Conservation (phyloP, 2,888 invertebrate species). For the Noctuana brunneofusca region DNA sequence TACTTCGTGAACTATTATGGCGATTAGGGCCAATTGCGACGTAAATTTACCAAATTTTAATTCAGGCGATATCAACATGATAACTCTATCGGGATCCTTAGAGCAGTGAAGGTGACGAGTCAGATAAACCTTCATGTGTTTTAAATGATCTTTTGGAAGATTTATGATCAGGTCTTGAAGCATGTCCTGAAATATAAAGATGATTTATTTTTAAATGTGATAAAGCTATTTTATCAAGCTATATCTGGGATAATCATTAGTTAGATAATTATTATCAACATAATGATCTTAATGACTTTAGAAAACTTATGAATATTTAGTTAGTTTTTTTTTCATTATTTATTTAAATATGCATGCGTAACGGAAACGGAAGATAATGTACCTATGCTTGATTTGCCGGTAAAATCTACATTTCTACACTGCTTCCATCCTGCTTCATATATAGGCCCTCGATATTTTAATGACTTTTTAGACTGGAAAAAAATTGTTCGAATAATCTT, state of each 20-base stretch:
- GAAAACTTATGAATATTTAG: too few species aligned
- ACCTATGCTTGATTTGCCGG: too few species aligned
- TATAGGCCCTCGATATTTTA: neutral
- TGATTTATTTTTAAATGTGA: too few species aligned
- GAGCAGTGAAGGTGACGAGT: conserved; percentile 70
- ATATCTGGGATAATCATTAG: neutral
- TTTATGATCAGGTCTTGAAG: conserved; percentile 82
- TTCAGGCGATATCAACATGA: conserved; percentile 80
- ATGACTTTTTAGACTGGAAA: neutral
- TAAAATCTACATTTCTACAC: too few species aligned
- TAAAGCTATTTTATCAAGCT: too few species aligned
- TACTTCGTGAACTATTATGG: too few species aligned
- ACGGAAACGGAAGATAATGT: too few species aligned
- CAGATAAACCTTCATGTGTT: conserved; percentile 84
- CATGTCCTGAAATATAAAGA: conserved; percentile 74
- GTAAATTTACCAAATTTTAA: conserved; percentile 60
- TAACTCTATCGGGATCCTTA: conserved; percentile 78
- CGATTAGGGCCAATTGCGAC: too few species aligned
- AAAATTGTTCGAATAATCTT: conserved; percentile 25
- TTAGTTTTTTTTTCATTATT: too few species aligned
- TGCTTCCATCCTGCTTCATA: neutral
- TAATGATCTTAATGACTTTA: too few species aligned
- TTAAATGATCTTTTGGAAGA: conserved; percentile 84
- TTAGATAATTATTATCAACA: neutral
- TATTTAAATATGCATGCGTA: too few species aligned